A percentile compares a stretch with the other conserved stretches of the same genome.
These are phyloP conservation scores for Habrosyne pyritoides DNA, from an alignment of 2,888 invertebrate species.

Conservation along the genomic window DNA sequence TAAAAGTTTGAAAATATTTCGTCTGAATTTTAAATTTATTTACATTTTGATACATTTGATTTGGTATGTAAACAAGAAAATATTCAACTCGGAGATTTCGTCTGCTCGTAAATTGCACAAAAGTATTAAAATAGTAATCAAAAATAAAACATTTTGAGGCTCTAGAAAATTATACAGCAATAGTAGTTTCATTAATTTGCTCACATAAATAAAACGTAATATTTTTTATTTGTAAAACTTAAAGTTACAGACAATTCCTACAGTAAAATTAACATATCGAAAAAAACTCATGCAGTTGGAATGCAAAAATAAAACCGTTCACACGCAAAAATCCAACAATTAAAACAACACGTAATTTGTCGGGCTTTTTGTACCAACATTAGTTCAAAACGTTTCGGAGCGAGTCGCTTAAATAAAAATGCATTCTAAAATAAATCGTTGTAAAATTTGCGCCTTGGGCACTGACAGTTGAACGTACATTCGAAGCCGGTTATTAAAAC, in stretches of 20 bases:
- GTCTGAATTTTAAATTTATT: conserved; percentile 23
- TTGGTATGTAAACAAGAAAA: conserved; percentile 12
- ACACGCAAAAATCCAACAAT: conserved; percentile 22
- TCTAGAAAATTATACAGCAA: no score
- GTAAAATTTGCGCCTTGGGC: conserved; percentile 70
- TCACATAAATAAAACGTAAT: no score
- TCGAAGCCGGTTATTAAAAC: conserved; percentile 73
- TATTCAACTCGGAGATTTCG: background rate
- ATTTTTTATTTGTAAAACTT: background rate
- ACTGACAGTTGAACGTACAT: conserved; percentile 43
- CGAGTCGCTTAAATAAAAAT: conserved; percentile 52
- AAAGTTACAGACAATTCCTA: background rate
- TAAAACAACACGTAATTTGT: conserved; percentile 21
- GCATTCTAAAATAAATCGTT: conserved; percentile 66
- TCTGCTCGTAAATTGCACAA: background rate
- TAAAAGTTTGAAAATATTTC: conserved; percentile 13
- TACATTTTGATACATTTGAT: conserved; percentile 18
- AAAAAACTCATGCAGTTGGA: background rate
- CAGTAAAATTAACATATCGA: background rate
- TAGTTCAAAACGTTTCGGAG: conserved; percentile 44
- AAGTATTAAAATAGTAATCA: background rate
- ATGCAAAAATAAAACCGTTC: conserved; percentile 9
- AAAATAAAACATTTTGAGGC: no score
- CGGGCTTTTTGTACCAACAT: conserved; percentile 25
- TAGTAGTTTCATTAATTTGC: no score